These are phyloP conservation scores for Strigamia maritima DNA, from an alignment of 2,888 invertebrate species.

Conservation along the genomic window DNA sequence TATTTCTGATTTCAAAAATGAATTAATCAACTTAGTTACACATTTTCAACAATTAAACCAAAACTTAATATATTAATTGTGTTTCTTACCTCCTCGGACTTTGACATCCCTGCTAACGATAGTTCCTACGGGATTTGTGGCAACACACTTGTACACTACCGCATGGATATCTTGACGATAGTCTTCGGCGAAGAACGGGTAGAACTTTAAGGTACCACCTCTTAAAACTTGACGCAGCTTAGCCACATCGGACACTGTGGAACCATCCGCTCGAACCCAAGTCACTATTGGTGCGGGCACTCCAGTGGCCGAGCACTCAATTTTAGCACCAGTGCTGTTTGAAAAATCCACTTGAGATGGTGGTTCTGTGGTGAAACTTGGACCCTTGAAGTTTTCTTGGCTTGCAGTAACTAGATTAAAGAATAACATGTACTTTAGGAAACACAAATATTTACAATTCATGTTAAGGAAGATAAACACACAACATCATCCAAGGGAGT, in stretches of 20 bases:
- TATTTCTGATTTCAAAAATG: no score
- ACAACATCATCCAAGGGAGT: no score
- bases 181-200: constrained; percentile 10
- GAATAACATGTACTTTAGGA: not conserved
- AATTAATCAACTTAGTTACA: no score
- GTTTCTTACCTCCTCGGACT: not conserved
- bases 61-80: not conserved
- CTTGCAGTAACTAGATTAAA: not conserved
- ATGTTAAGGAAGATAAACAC: not conserved
- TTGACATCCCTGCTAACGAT: constrained; percentile 18
- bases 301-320: constrained; percentile 1
- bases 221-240: not conserved
- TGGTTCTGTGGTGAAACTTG: not conserved
- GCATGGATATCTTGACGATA: constrained; percentile 29
- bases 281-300: not conserved
- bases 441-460: not conserved
- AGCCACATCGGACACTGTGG: not conserved
- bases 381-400: not conserved
- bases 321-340: constrained; percentile 3
- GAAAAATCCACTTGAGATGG: constrained; percentile 16
- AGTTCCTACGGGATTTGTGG: not conserved
- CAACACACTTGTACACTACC: not conserved
- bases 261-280: not conserved
- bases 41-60: no score
- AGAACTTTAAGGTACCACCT: not conserved